A percentile compares a stretch with the other conserved stretches of the same genome.
These are phyloP conservation scores for Helicoverpa zea DNA, from an alignment of 1,140 invertebrate genomes.

Conservation along the genomic window DNA sequence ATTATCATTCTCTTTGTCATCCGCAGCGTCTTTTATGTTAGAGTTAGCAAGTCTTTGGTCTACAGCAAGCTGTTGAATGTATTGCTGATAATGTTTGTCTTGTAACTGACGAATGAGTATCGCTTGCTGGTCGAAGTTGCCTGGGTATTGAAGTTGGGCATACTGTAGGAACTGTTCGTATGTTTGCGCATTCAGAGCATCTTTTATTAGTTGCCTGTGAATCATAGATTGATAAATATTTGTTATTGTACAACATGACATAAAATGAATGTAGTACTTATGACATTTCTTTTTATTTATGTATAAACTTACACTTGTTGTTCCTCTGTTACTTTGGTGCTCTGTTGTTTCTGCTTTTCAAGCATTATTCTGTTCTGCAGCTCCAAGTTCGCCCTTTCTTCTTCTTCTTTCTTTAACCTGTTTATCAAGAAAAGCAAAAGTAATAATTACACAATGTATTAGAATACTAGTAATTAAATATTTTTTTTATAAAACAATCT, in stretches of 20 bases:
- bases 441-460: neutral
- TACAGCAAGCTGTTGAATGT: slow-evolving; percentile 94
- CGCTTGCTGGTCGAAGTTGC: slow-evolving; percentile 96
- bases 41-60: slow-evolving; percentile 87
- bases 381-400: slow-evolving; percentile 73
- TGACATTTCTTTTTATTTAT: neutral
- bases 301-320: slow-evolving; percentile 87
- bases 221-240: too few species aligned
- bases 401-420: slow-evolving; percentile 72
- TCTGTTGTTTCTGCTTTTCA: slow-evolving; percentile 80
- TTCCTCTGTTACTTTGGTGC: slow-evolving; percentile 80
- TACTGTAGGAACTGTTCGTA: slow-evolving; percentile 97
- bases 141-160: slow-evolving; percentile 98
- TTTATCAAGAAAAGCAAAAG: slow-evolving; percentile 24
- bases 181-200: slow-evolving; percentile 98
- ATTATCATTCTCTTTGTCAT: slow-evolving; percentile 55
- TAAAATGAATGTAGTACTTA: too few species aligned
- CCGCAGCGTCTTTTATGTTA: slow-evolving; percentile 59
- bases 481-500: neutral
- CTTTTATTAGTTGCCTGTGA: slow-evolving; percentile 94
- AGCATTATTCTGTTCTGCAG: slow-evolving; percentile 76
- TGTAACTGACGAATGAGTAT: slow-evolving; percentile 97
- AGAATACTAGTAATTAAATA: too few species aligned
- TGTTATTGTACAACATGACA: too few species aligned
- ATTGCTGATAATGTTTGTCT: slow-evolving; percentile 99